These are phyloP conservation scores for Tonatia bakeri DNA, from an alignment of 2,113 vertebrate genomes.

Conservation along the genomic window DNA sequence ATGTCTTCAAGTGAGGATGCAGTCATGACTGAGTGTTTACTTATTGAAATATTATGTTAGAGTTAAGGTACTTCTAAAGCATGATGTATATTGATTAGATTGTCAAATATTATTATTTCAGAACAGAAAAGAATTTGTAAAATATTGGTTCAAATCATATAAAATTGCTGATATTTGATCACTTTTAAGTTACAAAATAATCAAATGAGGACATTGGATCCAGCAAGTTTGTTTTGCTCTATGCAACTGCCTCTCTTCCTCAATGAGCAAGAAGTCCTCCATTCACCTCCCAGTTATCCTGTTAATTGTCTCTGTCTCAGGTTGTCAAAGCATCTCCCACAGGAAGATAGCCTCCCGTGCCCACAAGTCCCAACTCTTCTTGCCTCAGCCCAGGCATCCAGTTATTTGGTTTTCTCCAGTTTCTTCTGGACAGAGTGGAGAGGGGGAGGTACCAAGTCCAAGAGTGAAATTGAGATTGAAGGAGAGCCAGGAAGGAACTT, in stretches of 20 bases:
- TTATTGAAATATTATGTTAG: not conserved
- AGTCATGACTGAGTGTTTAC: not conserved
- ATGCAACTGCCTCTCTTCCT: not conserved
- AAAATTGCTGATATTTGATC: not conserved
- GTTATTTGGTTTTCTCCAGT: not conserved
- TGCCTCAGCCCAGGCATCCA: not conserved
- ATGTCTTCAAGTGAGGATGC: not conserved
- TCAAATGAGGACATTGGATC: not conserved
- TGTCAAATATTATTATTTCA: not conserved
- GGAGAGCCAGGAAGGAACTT: not conserved
- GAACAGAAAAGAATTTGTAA: not conserved
- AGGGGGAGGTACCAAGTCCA: too few relatives aligned
- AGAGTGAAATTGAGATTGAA: not conserved
- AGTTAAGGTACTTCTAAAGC: not conserved
- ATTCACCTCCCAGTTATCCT: not conserved
- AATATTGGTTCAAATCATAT: not conserved
- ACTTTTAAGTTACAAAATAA: not conserved
- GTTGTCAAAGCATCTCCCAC: not conserved
- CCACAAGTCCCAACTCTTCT: not conserved
- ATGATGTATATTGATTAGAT: accelerated
- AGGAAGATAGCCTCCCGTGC: not conserved
- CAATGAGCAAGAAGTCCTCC: not conserved
- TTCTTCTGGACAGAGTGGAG: not conserved
- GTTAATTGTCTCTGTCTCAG: not conserved
- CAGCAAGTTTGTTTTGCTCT: not conserved